These are phyloP conservation scores for Aporophyla lueneburgensis DNA, from an alignment of 2,888 invertebrate species.

Conservation along the genomic window DNA sequence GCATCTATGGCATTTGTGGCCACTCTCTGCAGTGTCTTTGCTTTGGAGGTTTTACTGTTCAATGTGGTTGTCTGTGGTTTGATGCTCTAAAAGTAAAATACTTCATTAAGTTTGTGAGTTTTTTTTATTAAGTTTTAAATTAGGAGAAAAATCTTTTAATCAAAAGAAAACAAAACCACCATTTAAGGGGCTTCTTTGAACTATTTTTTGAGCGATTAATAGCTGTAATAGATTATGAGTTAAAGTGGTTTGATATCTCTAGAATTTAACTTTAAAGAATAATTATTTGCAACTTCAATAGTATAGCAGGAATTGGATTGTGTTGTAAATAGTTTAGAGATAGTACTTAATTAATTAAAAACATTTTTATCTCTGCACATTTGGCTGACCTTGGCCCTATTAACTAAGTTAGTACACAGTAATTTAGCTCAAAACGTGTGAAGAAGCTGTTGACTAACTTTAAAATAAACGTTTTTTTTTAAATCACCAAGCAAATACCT, in stretches of 20 bases:
- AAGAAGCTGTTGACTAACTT: not conserved
- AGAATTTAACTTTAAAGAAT: no score
- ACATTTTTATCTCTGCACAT: conserved; percentile 35
- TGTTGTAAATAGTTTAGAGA: not conserved
- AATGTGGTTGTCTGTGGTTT: conserved; percentile 78
- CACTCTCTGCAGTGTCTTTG: conserved; percentile 84
- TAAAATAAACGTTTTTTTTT: no score
- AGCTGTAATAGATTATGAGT: not conserved
- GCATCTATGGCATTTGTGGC: conserved; percentile 84
- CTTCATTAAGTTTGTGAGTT: not conserved
- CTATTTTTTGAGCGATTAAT: not conserved
- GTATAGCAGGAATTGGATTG: no score
- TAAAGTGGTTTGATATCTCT: not conserved
- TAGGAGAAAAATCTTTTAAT: not conserved
- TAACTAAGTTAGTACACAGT: conserved; percentile 7
- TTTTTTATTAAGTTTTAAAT: not conserved
- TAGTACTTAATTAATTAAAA: not conserved
- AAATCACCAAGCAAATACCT: not conserved
- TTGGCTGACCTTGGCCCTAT: conserved; percentile 50
- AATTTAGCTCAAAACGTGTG: not conserved
- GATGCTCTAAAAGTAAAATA: conserved; percentile 80
- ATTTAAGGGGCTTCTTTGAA: not conserved
- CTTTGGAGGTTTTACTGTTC: conserved; percentile 86
- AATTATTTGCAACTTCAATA: no score
- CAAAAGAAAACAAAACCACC: not conserved